A percentile compares a stretch with the other conserved stretches of the same genome.
Conservation (phyloP, 2,113 vertebrate genomes). For the Psilopsiagon aymara region DNA sequence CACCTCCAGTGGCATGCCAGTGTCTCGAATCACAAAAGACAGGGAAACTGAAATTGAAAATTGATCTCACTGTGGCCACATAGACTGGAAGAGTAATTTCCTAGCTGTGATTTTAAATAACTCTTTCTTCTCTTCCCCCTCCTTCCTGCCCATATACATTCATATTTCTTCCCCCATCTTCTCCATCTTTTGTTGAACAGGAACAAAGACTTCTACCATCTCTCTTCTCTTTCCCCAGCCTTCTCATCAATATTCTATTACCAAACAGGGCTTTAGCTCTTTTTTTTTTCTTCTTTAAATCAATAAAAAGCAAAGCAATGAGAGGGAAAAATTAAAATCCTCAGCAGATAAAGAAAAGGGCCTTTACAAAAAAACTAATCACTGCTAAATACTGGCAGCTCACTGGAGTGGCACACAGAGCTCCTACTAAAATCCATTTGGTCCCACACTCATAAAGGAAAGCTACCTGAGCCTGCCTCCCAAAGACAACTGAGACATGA, state of each 20-base stretch:
- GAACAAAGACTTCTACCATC: slow-evolving; percentile 58
- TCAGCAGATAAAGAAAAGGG: not conserved
- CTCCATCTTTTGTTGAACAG: slow-evolving; percentile 32
- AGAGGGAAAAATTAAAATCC: slow-evolving; percentile 34
- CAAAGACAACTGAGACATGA: not conserved
- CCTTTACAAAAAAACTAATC: slow-evolving; percentile 22
- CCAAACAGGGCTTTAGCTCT: not conserved
- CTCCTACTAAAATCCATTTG: not conserved
- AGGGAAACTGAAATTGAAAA: slow-evolving; percentile 69
- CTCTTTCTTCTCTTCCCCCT: not conserved
- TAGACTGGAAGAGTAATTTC: slow-evolving; percentile 56
- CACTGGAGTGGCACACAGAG: not conserved
- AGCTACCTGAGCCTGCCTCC: not conserved
- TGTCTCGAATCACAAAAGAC: slow-evolving; percentile 53
- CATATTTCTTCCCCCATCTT: slow-evolving; percentile 22
- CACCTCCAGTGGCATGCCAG: not conserved
- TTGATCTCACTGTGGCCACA: slow-evolving; percentile 28
- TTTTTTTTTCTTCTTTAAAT: not conserved
- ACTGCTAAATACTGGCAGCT: not conserved
- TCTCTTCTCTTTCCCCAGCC: not conserved
- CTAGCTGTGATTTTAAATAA: slow-evolving; percentile 57
- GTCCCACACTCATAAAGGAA: not conserved
- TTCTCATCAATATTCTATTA: slow-evolving; percentile 68
- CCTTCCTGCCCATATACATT: not conserved
- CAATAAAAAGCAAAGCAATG: slow-evolving; percentile 36